Evolutionary conservation across 2,888 invertebrate genomes (phyloP), one percentile per base, ranked within the genome.

Genomic region (Macrosoma leucophasiata): DNA sequence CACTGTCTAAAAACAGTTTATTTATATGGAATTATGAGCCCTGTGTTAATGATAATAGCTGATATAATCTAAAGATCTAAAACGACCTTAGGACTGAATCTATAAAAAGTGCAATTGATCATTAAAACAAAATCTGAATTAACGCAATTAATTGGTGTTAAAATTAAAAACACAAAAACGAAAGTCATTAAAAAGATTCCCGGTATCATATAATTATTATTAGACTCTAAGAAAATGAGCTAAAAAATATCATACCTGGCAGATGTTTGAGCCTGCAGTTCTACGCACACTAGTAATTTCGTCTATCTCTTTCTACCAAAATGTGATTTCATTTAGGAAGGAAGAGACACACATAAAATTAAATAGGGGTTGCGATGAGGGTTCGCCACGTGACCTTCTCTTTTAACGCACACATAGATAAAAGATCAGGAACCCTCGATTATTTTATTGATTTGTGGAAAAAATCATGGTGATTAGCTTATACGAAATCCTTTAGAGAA

Each of bases 191-290:
- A n/a, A n/a, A n/a, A n/a, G n/a, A n/a, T n/a, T n/a, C n/a, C n/a
- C n/a, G n/a, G n/a, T n/a, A n/a, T n/a, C n/a, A n/a, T n/a, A n/a
- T n/a, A n/a, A 70, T 72, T 75, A 66, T 71, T 74, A 71, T 60
- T 67, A 42, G 41, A 46, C 47, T 52, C 34, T 48, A 59, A 62
- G 48, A 50, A 60, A 66, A 64, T 67, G 62, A 55, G 62, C 63
- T 56, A 70, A 75, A 75, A 79, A 72, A 70, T 68, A 73, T 68
- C 58, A 60, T 58, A 62, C 57, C 61, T 45, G 73, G 82, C 82
- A 84, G 82, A 79, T 82, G 82, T 79, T 82, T 70, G 59, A 51
- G 64, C 68, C 60, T 68, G 69, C 65, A 62, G 58, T 54, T 36
- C 52, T 50, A 64, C 62, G 6, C 67, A 66, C 69, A 73, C 64